phyloP scores from a whole-genome alignment of 1,140 invertebrate genomes.

The Sarcophaga bullata region DNA sequence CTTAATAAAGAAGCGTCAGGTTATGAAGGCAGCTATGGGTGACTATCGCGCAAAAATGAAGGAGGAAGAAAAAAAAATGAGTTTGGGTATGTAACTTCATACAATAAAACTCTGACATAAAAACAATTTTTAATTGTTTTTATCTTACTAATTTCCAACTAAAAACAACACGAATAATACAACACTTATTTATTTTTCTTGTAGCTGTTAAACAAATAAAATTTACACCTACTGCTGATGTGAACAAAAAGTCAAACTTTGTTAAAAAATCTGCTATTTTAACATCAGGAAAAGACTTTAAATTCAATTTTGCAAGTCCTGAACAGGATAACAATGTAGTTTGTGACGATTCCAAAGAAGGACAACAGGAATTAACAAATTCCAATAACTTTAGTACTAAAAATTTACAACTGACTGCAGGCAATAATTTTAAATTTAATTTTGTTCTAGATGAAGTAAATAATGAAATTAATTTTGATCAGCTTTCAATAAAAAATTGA shows the following conservation, averaged over 20 bases:
- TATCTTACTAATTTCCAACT: too few relatives aligned
- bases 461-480: slow-evolving; percentile 53
- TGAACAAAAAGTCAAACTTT: slow-evolving; percentile 69
- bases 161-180: slow-evolving; percentile 18
- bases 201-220: slow-evolving; percentile 64
- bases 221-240: slow-evolving; percentile 62
- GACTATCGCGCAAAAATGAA: slow-evolving; percentile 80
- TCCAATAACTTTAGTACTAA: slow-evolving; percentile 27
- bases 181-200: slow-evolving; percentile 36
- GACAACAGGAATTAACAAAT: neutral
- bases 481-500: slow-evolving; percentile 41
- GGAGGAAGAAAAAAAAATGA: slow-evolving; percentile 75
- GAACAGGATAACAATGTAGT: slow-evolving; percentile 39
- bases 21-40: slow-evolving; percentile 78
- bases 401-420: slow-evolving; percentile 53
- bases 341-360: slow-evolving; percentile 32
- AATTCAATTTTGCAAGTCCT: slow-evolving; percentile 64
- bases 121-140: neutral
- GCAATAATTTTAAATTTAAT: slow-evolving; percentile 69
- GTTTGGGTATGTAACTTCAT: slow-evolving; percentile 66
- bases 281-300: slow-evolving; percentile 61
- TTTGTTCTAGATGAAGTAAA: slow-evolving; percentile 61
- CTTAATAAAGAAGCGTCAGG: slow-evolving; percentile 75
- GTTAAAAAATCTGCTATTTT: slow-evolving; percentile 67
- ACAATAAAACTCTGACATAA: neutral